phyloP scores from a whole-genome alignment of 2,888 invertebrate genomes.

The Monopis laevigella region DNA sequence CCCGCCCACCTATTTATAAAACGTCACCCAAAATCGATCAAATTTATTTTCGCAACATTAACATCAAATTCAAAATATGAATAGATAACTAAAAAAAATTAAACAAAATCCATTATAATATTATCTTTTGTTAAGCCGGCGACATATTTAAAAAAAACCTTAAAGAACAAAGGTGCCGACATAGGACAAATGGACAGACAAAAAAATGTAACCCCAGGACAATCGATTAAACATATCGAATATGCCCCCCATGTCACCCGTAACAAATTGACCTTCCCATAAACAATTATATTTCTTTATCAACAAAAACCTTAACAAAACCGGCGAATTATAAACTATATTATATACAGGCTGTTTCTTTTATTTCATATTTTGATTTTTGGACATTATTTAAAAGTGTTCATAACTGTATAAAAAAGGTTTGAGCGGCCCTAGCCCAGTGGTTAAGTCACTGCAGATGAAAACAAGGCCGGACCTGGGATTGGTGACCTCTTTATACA shows the following conservation, averaged over 20 bases:
- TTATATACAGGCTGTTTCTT: constrained; percentile 33
- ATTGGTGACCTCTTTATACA: too few species aligned
- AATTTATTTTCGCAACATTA: constrained; percentile 9
- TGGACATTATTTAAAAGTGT: too few species aligned
- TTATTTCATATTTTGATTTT: not conserved
- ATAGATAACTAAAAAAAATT: not conserved
- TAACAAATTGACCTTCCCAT: constrained; percentile 43
- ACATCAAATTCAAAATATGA: constrained; percentile 3
- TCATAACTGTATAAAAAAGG: too few species aligned
- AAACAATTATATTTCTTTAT: constrained; percentile 61
- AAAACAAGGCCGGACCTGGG: too few species aligned
- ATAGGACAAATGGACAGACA: constrained; percentile 1
- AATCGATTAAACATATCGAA: constrained; percentile 44
- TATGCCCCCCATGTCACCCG: constrained; percentile 49
- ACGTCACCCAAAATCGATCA: constrained; percentile 3
- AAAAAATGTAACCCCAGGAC: constrained; percentile 20
- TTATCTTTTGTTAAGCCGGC: constrained; percentile 8
- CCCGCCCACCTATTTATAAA: constrained; percentile 26
- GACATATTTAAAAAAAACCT: constrained; percentile 34
- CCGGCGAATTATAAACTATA: constrained; percentile 44
- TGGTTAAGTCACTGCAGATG: too few species aligned
- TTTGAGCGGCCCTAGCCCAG: too few species aligned
- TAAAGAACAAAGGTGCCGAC: constrained; percentile 25
- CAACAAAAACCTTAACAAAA: constrained; percentile 47
- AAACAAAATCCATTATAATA: not conserved